phyloP scores from a whole-genome alignment of 2,113 vertebrate genomes.

The Strix uralensis region DNA sequence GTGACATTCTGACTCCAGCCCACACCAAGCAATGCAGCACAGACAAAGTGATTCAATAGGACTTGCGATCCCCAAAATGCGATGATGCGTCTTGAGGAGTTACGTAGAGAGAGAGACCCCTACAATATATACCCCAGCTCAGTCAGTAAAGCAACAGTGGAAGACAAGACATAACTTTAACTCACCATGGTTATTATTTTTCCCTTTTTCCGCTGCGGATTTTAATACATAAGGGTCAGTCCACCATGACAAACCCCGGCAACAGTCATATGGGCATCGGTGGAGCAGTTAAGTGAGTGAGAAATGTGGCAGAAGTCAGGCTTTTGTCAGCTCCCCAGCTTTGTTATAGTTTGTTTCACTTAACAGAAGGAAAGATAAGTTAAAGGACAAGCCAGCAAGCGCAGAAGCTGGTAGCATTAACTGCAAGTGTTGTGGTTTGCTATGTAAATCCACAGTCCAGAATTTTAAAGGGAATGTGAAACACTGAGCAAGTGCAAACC shows the following conservation, averaged over 20 bases:
- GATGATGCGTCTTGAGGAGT: fast-evolving
- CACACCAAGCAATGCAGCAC: neutral
- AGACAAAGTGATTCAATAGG: neutral
- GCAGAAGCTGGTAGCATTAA: neutral
- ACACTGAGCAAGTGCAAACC: neutral
- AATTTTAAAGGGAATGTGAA: neutral
- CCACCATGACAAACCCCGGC: neutral
- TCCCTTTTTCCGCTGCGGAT: neutral
- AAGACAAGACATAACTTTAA: neutral
- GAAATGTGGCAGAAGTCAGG: neutral
- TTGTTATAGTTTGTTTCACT: neutral
- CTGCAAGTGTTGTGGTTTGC: neutral
- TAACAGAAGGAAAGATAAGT: neutral
- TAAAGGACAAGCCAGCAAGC: neutral
- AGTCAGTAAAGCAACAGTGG: neutral
- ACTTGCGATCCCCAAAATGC: neutral
- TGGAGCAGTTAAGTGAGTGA: neutral
- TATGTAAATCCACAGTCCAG: neutral
- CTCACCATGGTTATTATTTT: neutral
- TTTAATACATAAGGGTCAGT: neutral
- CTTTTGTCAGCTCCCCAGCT: neutral
- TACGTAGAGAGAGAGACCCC: neutral
- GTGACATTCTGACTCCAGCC: slow-evolving; percentile 1
- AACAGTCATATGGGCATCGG: neutral
- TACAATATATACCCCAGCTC: neutral